Conservation (phyloP, 2,888 invertebrate genomes). For the Anthoptus insignis region DNA sequence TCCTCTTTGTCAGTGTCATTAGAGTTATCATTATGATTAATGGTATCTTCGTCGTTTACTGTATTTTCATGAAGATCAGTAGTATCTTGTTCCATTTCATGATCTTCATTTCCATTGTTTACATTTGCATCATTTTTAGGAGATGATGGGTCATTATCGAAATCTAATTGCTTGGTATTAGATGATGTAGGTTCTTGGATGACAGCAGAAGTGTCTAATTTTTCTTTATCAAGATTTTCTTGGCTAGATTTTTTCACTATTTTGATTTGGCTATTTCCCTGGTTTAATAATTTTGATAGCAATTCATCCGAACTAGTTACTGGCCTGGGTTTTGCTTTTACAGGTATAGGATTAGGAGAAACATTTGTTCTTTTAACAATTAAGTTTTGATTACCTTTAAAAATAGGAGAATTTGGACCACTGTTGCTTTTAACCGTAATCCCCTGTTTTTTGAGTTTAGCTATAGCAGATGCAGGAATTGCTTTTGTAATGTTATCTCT, state of each 20-base stretch:
- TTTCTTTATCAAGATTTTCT: conserved; percentile 45
- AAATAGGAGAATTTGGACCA: conserved; percentile 41
- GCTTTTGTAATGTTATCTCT: conserved; percentile 57
- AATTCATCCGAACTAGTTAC: conserved; percentile 66
- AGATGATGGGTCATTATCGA: not conserved
- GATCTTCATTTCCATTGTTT: conserved; percentile 13
- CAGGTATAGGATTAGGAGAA: conserved; percentile 16
- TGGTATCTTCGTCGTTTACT: conserved; percentile 31
- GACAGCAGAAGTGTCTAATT: conserved; percentile 27
- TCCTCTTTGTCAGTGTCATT: conserved; percentile 23
- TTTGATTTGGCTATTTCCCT: conserved; percentile 77
- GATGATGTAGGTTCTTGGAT: conserved; percentile 31
- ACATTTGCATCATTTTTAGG: conserved; percentile 18
- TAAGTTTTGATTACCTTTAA: conserved; percentile 44
- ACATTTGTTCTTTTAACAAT: conserved; percentile 27
- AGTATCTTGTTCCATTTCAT: conserved; percentile 19
- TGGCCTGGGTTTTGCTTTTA: conserved; percentile 46
- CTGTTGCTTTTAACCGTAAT: conserved; percentile 73
- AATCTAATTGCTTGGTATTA: conserved; percentile 22
- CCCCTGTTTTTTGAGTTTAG: conserved; percentile 76
- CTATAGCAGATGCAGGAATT: conserved; percentile 62
- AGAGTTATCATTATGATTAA: conserved; percentile 27
- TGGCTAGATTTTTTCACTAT: conserved; percentile 62
- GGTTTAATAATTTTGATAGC: conserved; percentile 72
- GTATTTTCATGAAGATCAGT: conserved; percentile 6